A percentile compares a stretch with the other conserved stretches of the same genome.
These are phyloP conservation scores for Pluvialis apricaria DNA, from an alignment of 2,113 vertebrate species.

Conservation along the genomic window DNA sequence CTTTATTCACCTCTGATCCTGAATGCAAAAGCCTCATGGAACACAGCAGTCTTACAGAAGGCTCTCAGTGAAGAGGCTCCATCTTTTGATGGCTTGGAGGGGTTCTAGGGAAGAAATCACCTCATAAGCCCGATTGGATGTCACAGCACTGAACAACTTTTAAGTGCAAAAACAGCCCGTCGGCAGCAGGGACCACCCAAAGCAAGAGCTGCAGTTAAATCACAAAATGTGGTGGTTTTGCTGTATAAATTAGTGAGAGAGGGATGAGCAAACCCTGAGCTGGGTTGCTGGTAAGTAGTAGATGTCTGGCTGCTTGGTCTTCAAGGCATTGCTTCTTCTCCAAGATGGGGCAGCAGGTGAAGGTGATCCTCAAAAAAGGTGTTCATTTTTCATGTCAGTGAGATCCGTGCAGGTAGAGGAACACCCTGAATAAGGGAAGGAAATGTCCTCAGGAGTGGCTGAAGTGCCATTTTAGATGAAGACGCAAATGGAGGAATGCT, in stretches of 20 bases:
- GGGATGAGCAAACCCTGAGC: not conserved
- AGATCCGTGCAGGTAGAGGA: not conserved
- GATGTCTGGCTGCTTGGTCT: not conserved
- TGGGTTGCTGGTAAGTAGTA: not conserved
- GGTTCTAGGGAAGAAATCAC: not conserved
- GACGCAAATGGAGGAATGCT: not conserved
- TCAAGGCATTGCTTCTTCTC: not conserved
- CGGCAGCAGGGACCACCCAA: not conserved
- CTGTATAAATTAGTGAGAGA: not conserved
- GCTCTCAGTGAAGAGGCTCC: not conserved
- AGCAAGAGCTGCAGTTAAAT: not conserved
- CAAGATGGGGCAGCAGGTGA: not conserved
- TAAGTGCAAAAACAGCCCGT: not conserved
- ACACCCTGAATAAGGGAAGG: rapidly evolving
- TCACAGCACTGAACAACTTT: not conserved
- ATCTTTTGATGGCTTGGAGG: not conserved
- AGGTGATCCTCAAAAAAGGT: not conserved
- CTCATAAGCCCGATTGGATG: not conserved
- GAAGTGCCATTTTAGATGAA: not conserved
- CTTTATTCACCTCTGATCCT: not conserved
- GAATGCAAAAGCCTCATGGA: not conserved
- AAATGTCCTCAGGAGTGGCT: not conserved
- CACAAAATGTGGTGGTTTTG: not conserved
- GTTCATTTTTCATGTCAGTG: rapidly evolving
- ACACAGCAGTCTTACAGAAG: not conserved